Base-by-base conservation (phyloP, 1,140 invertebrate species). In the Drosophila littoralis region DNA sequence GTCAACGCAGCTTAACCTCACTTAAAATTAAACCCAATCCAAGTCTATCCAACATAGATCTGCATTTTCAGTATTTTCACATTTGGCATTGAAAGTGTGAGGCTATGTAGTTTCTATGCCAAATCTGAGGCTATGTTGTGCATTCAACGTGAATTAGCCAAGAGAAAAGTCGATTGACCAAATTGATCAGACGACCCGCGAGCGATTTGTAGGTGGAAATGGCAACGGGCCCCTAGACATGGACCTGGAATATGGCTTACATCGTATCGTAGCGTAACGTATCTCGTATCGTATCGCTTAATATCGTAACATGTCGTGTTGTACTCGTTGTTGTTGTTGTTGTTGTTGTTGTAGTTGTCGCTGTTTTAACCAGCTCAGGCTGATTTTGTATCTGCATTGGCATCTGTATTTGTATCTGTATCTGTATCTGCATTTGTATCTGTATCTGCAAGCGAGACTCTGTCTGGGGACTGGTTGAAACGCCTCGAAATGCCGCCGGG, bases 401-500 rank as follows among this genome's bases (percentile, higher is more conserved):
- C 17, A 45, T 55, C 15, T 57, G 54, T 40, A 42, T 55, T 15
- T 59, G 38, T 55, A 71, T 51, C 36, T 51, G 48, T 36, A 45
- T 36, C 13, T 69, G 52, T 22, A 13, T 17, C 8, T 50, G 35
- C 28, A 28, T 60, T 9, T 61, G 43, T 36, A 17, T 60, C 43
- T 40, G 50, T 64, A 48, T 36, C 67, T 70, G 66, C 13, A 60
- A 54, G 5, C 46, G 43, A 57, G 52, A 15, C 45, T 55, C 50
- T 55, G 48, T 46, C 58, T 74, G 57, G 42, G 57, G 57, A 59
- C 64, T 69, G 58, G 65, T 68, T 77, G 59, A 51, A 66, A 66
- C 70, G 64, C 55, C 70, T 73, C 55, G 57, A 69, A 79, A 42
- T 52, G 80, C 80, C 80, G 61, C 71, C 71, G 81, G 73, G 61